phyloP scores from a whole-genome alignment of 1,140 invertebrate genomes.

The Zelostemma sp. region DNA sequence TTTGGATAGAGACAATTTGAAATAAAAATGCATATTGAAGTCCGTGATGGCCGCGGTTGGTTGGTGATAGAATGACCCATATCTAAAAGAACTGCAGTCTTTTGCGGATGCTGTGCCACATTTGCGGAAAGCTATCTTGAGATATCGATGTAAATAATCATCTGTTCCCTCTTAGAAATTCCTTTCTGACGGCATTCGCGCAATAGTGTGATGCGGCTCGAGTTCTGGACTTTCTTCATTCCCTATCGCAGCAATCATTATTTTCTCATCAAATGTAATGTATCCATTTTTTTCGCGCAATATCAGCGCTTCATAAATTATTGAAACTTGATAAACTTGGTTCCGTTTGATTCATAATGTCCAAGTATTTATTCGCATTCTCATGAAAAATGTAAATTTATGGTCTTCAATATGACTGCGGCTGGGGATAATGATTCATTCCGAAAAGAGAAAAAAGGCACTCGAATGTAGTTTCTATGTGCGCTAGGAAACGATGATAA shows the following conservation, averaged over 20 bases:
- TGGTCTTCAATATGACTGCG: neutral
- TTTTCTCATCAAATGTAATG: neutral
- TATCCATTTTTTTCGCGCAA: neutral
- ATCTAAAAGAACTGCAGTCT: too few relatives aligned
- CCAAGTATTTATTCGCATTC: too few relatives aligned
- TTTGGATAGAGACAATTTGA: conserved; percentile 7
- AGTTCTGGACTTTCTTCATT: neutral
- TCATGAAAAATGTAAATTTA: neutral
- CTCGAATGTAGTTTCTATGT: too few relatives aligned
- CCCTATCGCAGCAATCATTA: neutral
- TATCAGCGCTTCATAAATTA: neutral
- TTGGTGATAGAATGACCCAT: too few relatives aligned
- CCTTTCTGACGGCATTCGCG: neutral
- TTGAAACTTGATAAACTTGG: neutral
- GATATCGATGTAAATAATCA: neutral
- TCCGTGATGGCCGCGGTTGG: too few relatives aligned
- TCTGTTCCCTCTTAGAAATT: neutral
- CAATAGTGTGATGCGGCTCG: neutral
- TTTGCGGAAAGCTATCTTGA: conserved; percentile 9
- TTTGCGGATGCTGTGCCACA: conserved; percentile 13
- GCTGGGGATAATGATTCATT: too few relatives aligned
- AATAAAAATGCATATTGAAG: neutral
- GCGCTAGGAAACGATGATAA: too few relatives aligned
- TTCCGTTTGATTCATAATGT: neutral
- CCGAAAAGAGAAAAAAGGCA: neutral